Conservation (phyloP, 2,113 vertebrate species). For the Scomber scombrus region DNA sequence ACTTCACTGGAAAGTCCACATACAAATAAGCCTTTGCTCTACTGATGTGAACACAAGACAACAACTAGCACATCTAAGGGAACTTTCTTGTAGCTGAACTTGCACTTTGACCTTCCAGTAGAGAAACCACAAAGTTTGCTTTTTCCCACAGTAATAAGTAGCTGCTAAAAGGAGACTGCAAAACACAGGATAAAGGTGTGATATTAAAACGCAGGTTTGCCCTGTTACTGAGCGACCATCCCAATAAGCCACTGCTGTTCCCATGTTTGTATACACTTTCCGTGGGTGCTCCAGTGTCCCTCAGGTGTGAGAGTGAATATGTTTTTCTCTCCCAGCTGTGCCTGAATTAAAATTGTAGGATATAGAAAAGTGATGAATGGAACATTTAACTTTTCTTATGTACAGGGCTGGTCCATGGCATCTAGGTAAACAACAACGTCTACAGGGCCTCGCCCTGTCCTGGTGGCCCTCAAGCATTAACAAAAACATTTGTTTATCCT, state of each 20-base stretch:
- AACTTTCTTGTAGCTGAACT: constrained; percentile 16
- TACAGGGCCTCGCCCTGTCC: no score
- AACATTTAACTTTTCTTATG: constrained; percentile 1
- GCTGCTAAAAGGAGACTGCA: no score
- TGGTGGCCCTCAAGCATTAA: no score
- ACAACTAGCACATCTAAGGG: neutral
- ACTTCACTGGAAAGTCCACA: neutral
- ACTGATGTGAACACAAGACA: no score
- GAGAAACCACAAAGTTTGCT: neutral
- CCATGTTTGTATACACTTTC: neutral
- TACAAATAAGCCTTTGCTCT: no score
- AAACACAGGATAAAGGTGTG: no score
- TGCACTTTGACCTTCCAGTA: neutral
- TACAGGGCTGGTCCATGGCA: neutral
- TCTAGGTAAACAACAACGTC: neutral
- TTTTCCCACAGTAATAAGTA: neutral
- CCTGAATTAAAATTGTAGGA: constrained; percentile 7
- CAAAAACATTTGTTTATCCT: no score
- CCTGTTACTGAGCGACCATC: no score
- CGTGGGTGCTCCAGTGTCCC: neutral
- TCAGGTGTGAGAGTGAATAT: constrained; percentile 9
- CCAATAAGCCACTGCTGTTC: neutral
- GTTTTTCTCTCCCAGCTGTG: neutral
- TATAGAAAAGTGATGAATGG: constrained; percentile 18
- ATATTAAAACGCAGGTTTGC: no score